These are phyloP conservation scores for Cyphomyrmex costatus DNA, from an alignment of 1,140 invertebrate genomes.

Conservation along the genomic window DNA sequence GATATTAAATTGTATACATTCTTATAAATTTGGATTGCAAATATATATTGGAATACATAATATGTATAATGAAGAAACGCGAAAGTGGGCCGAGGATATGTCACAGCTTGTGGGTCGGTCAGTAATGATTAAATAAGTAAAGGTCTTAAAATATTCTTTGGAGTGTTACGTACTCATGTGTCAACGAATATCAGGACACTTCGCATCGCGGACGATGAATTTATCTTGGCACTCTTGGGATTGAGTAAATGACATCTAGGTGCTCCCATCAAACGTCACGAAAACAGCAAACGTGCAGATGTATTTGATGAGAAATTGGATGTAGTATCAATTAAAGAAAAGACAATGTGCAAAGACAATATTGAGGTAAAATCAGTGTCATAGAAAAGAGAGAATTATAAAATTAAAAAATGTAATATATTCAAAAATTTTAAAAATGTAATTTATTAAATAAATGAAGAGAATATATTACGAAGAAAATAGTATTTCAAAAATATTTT, in stretches of 20 bases:
- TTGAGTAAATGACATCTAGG: slow-evolving; percentile 24
- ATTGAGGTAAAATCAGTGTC: not conserved
- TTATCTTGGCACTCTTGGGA: slow-evolving; percentile 52
- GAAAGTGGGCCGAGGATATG: slow-evolving; percentile 51
- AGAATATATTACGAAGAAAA: not conserved
- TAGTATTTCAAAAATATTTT: not conserved
- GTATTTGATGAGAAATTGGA: slow-evolving; percentile 12
- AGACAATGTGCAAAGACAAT: not conserved
- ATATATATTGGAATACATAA: slow-evolving; percentile 12
- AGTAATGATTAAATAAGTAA: slow-evolving; percentile 53
- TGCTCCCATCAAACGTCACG: slow-evolving; percentile 12
- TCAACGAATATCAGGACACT: slow-evolving; percentile 46
- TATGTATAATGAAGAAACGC: slow-evolving; percentile 20
- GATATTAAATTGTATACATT: not conserved
- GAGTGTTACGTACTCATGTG: slow-evolving; percentile 31
- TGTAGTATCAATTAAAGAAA: slow-evolving; percentile 32
- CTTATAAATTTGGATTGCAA: slow-evolving; percentile 5
- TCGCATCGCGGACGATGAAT: slow-evolving; percentile 34
- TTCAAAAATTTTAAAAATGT: not conserved
- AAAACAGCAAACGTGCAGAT: not conserved
- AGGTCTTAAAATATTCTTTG: slow-evolving; percentile 55
- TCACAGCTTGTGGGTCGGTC: slow-evolving; percentile 25
- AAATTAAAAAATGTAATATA: not conserved
- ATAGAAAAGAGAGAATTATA: not conserved
- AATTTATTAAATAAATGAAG: slow-evolving; percentile 1